Conservation (phyloP, 35 echinoderm and acorn worm genomes). For the Lytechinus pictus region DNA sequence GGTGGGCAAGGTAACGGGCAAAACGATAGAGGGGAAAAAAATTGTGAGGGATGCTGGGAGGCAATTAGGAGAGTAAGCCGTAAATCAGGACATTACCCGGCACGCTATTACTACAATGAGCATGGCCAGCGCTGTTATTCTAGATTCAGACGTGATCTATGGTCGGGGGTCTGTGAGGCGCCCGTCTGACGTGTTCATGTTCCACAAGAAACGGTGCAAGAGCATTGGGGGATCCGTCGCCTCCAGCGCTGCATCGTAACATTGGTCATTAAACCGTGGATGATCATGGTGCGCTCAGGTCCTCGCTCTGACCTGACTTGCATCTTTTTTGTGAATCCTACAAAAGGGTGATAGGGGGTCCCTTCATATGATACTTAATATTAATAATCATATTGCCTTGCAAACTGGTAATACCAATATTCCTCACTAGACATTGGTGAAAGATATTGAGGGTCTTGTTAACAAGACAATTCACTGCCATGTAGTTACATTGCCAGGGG, state of each 20-base stretch:
- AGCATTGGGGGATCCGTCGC: neutral
- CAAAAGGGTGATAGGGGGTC: neutral
- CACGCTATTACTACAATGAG: conserved; percentile 29
- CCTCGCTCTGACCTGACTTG: neutral
- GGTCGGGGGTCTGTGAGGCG: neutral
- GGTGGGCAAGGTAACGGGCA: neutral
- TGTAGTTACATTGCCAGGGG: neutral
- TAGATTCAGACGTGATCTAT: conserved; percentile 40
- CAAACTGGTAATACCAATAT: too few relatives aligned
- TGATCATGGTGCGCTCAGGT: neutral
- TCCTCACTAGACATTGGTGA: too few relatives aligned
- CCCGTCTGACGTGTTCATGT: neutral
- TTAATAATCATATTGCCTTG: too few relatives aligned
- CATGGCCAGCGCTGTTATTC: neutral
- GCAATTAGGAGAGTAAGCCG: conserved; percentile 41
- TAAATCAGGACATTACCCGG: conserved; percentile 42
- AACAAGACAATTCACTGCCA: neutral
- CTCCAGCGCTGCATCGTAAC: neutral
- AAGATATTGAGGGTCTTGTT: too few relatives aligned
- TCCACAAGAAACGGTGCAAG: neutral
- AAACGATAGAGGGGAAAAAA: neutral
- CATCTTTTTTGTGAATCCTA: neutral
- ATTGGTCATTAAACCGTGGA: neutral
- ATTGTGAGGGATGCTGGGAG: neutral
- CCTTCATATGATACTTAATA: too few relatives aligned